Evolutionary conservation across 2,888 invertebrate genomes (phyloP).

Genomic region (Emmelina monodactyla): DNA sequence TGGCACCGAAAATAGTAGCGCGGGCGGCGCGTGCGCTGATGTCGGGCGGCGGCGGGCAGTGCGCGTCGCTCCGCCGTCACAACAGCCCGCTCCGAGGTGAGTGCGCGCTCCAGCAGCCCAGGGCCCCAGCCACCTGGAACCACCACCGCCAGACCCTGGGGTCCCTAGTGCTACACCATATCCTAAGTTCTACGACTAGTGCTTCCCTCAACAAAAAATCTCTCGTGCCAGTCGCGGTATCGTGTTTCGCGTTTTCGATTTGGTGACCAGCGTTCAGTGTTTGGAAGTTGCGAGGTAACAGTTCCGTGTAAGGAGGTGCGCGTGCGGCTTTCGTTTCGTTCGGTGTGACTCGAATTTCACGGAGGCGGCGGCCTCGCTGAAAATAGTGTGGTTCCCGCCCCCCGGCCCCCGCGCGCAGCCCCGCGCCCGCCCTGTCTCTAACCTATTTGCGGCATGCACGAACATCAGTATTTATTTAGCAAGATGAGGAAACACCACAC

Average conservation of each 20-base stretch:
- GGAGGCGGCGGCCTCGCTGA: constrained; percentile 55
- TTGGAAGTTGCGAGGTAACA: not conserved
- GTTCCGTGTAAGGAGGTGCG: not conserved
- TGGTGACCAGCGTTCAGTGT: no score
- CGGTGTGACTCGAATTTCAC: constrained; percentile 57
- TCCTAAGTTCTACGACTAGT: no score
- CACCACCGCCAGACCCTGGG: constrained; percentile 12
- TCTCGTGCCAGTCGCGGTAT: constrained; percentile 5
- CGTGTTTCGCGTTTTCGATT: not conserved
- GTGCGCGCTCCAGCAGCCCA: constrained; percentile 28
- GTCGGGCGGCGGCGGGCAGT: constrained; percentile 54
- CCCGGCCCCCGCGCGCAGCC: constrained; percentile 24
- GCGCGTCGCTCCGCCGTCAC: constrained; percentile 66
- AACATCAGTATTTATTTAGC: constrained; percentile 59
- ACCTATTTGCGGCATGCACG: constrained; percentile 61
- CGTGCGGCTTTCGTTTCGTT: not conserved
- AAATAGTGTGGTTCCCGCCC: constrained; percentile 60
- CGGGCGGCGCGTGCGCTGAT: no score
- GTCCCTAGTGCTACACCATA: no score
- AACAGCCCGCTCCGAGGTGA: constrained; percentile 63
- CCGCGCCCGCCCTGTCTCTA: constrained; percentile 23
- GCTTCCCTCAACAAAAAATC: no score
- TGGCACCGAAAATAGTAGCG: constrained; percentile 63
- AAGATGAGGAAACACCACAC: constrained; percentile 55
- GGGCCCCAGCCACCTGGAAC: constrained; percentile 32